Percentiles rank a stretch among this genome's conserved stretches.
phyloP scores from a whole-genome alignment of 2,113 vertebrate species.

The Chitala chitala region DNA sequence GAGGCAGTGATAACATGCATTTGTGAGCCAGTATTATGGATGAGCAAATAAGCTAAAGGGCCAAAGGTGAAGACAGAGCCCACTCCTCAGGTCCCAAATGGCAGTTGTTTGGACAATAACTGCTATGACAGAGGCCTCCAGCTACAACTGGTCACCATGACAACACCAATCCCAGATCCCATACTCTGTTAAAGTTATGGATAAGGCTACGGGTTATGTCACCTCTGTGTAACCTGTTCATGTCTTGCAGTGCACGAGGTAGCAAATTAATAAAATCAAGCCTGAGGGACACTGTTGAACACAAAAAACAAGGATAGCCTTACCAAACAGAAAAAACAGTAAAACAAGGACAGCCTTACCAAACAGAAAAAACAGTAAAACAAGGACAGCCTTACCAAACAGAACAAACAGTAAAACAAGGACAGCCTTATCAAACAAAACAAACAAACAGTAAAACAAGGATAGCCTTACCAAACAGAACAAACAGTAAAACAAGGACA shows the following conservation, averaged over 20 bases:
- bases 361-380: too few relatives aligned
- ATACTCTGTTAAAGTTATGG: neutral
- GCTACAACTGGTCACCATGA: neutral
- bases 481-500: too few relatives aligned
- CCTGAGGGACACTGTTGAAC: neutral
- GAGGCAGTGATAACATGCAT: neutral
- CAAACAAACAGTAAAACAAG: too few relatives aligned
- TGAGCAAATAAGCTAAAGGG: neutral
- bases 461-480: too few relatives aligned
- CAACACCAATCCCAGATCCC: neutral
- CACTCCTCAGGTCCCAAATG: neutral
- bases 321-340: too few relatives aligned
- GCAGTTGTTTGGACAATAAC: neutral
- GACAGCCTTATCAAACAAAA: too few relatives aligned
- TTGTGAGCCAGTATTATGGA: neutral
- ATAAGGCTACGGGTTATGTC: neutral
- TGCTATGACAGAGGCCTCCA: neutral
- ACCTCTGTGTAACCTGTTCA: constrained; percentile 1
- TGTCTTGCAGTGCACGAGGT: neutral
- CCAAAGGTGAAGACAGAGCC: neutral
- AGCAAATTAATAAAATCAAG: neutral
- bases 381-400: too few relatives aligned
- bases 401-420: too few relatives aligned
- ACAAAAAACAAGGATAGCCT: too few relatives aligned
- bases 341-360: too few relatives aligned